Conservation (phyloP, 2,888 invertebrate species). For the Acrobasis suavella region DNA sequence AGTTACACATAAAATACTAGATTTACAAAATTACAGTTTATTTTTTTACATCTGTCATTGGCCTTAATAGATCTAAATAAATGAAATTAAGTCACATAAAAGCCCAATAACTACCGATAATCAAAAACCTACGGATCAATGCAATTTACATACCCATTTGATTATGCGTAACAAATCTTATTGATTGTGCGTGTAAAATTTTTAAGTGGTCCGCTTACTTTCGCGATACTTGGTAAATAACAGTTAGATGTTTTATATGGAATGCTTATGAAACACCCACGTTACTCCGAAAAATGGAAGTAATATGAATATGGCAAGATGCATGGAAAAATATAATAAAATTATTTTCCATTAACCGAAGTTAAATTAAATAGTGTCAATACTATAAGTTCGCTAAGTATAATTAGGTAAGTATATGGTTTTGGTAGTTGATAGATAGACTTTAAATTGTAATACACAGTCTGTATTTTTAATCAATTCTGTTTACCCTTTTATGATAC, state of each 20-base stretch:
- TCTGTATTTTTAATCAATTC: too few species aligned
- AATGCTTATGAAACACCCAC: constrained; percentile 14
- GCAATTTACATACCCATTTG: constrained; percentile 45
- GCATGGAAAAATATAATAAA: background rate
- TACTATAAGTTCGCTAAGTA: too few species aligned
- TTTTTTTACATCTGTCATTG: constrained; percentile 36
- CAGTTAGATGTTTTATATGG: constrained; percentile 12
- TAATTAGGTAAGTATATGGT: too few species aligned
- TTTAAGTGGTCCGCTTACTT: constrained; percentile 43
- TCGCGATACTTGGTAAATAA: constrained; percentile 28
- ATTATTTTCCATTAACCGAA: too few species aligned
- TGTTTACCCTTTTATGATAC: too few species aligned
- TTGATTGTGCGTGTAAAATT: background rate
- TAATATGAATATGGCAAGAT: background rate
- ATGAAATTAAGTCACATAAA: constrained; percentile 30
- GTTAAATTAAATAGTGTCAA: too few species aligned
- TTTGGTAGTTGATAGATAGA: too few species aligned
- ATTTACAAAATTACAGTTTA: background rate
- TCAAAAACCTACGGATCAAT: constrained; percentile 45
- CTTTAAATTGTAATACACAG: too few species aligned
- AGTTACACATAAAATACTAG: too few species aligned
- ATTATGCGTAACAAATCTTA: constrained; percentile 45
- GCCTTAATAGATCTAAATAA: constrained; percentile 43
- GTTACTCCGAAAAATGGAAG: background rate
- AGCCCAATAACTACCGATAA: constrained; percentile 33